Percentiles rank a stretch among this genome's conserved stretches.
These are phyloP conservation scores for Matsumurasca onukii DNA, from an alignment of 1,140 invertebrate species.

Conservation along the genomic window DNA sequence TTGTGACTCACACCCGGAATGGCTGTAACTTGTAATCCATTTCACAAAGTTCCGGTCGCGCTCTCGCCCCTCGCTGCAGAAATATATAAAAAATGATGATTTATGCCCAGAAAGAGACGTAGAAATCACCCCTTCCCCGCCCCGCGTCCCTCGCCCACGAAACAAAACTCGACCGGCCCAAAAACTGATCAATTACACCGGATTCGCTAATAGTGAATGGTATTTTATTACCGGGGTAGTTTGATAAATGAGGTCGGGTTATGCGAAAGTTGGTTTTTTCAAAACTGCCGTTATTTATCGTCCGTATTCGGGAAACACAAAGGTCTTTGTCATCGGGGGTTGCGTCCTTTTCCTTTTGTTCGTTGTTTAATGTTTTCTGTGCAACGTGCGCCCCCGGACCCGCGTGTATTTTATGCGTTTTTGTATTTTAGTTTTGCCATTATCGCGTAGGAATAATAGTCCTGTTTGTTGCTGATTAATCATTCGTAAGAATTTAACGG, in stretches of 20 bases:
- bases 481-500: no score
- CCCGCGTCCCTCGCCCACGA: neutral
- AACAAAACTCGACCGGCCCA: neutral
- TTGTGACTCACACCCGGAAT: neutral
- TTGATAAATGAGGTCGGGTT: conserved; percentile 15
- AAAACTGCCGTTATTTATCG: conserved; percentile 20
- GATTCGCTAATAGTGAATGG: conserved; percentile 22
- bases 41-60: conserved; percentile 16
- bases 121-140: conserved; percentile 18
- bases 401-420: conserved; percentile 12
- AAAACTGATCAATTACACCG: conserved; percentile 29
- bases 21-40: conserved; percentile 15
- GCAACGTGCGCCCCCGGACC: neutral
- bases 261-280: conserved; percentile 26
- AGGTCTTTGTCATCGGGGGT: neutral
- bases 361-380: conserved; percentile 13
- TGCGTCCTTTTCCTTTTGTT: neutral
- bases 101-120: conserved; percentile 21
- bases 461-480: no score
- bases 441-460: no score
- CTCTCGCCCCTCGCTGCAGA: neutral
- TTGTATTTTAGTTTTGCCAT: neutral
- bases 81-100: conserved; percentile 28
- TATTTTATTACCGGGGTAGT: conserved; percentile 28
- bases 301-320: conserved; percentile 20